These are phyloP conservation scores for Phania funesta DNA, from an alignment of 2,888 invertebrate species.

Conservation along the genomic window DNA sequence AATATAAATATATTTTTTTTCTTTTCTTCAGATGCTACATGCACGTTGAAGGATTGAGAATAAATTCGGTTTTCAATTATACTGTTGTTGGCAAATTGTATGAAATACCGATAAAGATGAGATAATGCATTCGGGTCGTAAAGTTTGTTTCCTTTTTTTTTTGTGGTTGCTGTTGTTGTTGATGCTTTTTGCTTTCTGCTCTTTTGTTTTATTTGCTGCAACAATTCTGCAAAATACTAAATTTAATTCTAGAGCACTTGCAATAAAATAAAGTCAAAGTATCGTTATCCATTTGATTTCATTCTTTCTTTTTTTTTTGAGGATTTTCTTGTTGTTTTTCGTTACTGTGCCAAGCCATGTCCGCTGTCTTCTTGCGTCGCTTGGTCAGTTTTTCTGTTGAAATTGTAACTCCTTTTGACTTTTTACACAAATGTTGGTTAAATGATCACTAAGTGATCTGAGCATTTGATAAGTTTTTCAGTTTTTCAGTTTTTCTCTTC, in stretches of 20 bases:
- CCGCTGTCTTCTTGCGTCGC: slow-evolving; percentile 43
- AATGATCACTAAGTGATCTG: slow-evolving; percentile 68
- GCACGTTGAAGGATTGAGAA: slow-evolving; percentile 27
- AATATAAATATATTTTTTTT: not conserved
- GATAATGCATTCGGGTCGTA: slow-evolving; percentile 66
- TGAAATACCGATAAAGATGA: slow-evolving; percentile 67
- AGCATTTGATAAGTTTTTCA: slow-evolving; percentile 65
- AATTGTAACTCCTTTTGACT: slow-evolving; percentile 66
- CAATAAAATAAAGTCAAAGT: slow-evolving; percentile 67
- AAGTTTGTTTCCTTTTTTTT: slow-evolving; percentile 63
- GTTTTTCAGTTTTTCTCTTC: slow-evolving; percentile 13
- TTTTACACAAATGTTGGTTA: slow-evolving; percentile 67
- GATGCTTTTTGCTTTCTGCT: not conserved
- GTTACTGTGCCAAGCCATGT: slow-evolving; percentile 28
- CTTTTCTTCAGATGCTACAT: not conserved
- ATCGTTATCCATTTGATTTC: slow-evolving; percentile 64
- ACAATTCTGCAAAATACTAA: slow-evolving; percentile 57
- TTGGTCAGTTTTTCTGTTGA: slow-evolving; percentile 55
- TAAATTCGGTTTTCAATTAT: slow-evolving; percentile 66
- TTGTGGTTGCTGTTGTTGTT: not conserved
- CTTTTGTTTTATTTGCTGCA: slow-evolving; percentile 21
- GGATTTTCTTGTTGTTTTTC: not conserved
- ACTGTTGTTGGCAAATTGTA: slow-evolving; percentile 64
- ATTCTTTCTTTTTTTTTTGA: not conserved
- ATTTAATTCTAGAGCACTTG: slow-evolving; percentile 67